Base-by-base conservation (phyloP, 2,113 vertebrate species). In the Beaufortia kweichowensis region DNA sequence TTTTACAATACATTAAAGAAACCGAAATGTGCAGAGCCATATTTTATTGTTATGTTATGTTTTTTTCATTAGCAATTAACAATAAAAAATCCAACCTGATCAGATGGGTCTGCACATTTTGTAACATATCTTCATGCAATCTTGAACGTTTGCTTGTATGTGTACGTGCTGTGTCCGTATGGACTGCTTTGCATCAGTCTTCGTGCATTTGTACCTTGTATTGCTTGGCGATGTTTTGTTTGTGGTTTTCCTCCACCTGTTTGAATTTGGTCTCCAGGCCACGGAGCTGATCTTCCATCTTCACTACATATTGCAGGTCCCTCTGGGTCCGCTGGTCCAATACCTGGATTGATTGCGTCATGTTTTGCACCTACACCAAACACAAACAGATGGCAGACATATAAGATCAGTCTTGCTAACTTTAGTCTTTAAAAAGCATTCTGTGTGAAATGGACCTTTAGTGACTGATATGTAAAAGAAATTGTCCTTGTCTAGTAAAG, bases 281-380 rank as follows among this genome's bases (percentile, higher is more conserved):
- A 46, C 94, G 94, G 89, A 99, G 95, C 83, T 98, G 97, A 80
- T 94, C 95, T 89, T 99, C 97, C 96, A 99, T 98, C 91, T 96
- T 97, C 91, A 98, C 96, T 68, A 99, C 97, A 0, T 98, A 98
- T 90, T 98, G 96, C 85, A 99, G 86, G 86, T 99, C 97, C 67
- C 96, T 93, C 86, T 98, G 97, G 43, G 96, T 99, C 79, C 97
- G 86, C 92, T 96, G 94, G 90, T 98, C 96, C 93, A 99, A 89
- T 66, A 98, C 95, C 86, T 98, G 96, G 89, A 99, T 99, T 69
- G 96, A 99, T 82, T 98, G 96, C 77, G 96, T 98, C 96, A 99
- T 98, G 91, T 99, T 98, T 86, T 99, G 97, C 91, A 99, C 97
- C 97, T 99, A 88, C 5, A 77, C 24, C 11, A 74, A 12, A 71